Conservation (phyloP, 2,113 vertebrate species). For the Corvus cornix region DNA sequence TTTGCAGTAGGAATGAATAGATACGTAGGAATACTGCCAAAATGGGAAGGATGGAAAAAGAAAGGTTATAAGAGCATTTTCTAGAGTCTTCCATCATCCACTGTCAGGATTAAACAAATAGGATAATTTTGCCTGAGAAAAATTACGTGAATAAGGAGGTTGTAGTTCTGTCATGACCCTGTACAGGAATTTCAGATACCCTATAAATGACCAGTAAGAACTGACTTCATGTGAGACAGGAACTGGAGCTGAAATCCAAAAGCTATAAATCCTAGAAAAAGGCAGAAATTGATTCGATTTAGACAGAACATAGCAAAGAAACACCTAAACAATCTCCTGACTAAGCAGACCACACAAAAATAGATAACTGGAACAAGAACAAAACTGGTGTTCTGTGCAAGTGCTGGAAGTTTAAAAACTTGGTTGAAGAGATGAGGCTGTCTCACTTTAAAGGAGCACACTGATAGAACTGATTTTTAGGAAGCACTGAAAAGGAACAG, state of each 20-base stretch:
- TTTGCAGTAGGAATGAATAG: not conserved
- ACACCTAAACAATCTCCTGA: not conserved
- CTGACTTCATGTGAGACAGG: not conserved
- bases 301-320: not conserved
- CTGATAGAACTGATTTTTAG: not conserved
- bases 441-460: not conserved
- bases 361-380: not conserved
- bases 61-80: not conserved
- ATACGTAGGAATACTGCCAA: not conserved
- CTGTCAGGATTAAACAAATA: not conserved
- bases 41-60: not conserved
- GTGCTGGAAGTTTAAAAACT: not conserved
- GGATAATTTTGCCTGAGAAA: not conserved
- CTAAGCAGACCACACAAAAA: not conserved
- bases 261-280: not conserved
- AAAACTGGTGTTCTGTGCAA: not conserved
- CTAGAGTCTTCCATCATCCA: not conserved
- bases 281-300: not conserved
- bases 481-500: not conserved
- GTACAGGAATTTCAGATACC: not conserved
- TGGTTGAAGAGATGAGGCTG: not conserved
- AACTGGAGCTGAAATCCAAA: not conserved
- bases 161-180: not conserved
- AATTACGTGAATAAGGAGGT: not conserved
- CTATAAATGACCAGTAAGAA: not conserved